Conservation (phyloP, 1,140 invertebrate genomes). For the Tetragonula clypearis region DNA sequence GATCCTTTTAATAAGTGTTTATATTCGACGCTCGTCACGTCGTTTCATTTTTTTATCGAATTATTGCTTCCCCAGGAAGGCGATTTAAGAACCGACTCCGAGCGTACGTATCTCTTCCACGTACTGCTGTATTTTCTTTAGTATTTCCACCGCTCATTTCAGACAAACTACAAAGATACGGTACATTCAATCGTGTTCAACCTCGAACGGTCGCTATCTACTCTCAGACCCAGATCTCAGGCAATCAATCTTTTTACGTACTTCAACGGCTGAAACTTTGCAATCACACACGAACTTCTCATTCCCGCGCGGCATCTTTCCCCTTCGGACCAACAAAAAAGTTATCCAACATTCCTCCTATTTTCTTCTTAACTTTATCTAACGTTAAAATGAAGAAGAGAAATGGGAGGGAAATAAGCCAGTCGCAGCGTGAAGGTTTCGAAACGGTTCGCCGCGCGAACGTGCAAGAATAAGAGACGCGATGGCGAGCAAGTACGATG, state of each 20-base stretch:
- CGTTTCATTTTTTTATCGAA: background rate
- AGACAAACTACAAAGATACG: background rate
- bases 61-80: no score
- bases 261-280: background rate
- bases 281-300: background rate
- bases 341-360: no score
- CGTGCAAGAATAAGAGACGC: conserved; percentile 19
- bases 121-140: background rate
- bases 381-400: no score
- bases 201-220: background rate
- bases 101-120: no score
- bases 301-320: background rate
- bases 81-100: no score
- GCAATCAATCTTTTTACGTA: background rate
- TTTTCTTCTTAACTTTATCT: no score
- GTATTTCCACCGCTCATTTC: background rate
- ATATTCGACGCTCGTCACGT: background rate
- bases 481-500: background rate
- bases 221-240: background rate
- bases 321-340: background rate
- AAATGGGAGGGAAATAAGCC: background rate
- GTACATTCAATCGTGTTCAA: background rate
- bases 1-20: background rate
- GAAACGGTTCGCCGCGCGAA: background rate
- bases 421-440: background rate